Evolutionary conservation across 2,113 vertebrate genomes (phyloP).

Genomic region (Sturnira hondurensis): DNA sequence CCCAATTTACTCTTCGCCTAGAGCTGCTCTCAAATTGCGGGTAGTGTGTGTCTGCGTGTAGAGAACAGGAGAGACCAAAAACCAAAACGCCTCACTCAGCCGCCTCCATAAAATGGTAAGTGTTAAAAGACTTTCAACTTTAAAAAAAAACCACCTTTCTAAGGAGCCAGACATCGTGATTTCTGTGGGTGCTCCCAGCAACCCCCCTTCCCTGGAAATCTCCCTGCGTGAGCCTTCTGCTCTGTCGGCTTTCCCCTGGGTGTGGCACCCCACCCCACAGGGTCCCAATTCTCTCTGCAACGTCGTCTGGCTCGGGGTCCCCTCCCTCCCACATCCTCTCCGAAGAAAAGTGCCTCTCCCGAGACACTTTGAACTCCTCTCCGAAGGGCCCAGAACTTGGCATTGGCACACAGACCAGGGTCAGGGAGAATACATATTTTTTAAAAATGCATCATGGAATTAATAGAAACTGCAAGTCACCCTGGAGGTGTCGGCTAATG

Average conservation of each 20-base stretch:
- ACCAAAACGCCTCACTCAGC: constrained; percentile 13
- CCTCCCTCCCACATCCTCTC: constrained; percentile 24
- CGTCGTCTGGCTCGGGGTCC: background rate
- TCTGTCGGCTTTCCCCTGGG: constrained; percentile 14
- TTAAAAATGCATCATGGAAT: constrained; percentile 61
- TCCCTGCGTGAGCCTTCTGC: background rate
- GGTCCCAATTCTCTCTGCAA: background rate
- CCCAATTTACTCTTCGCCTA: constrained; percentile 65
- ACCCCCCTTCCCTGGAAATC: background rate
- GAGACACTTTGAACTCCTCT: constrained; percentile 21
- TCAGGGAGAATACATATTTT: background rate
- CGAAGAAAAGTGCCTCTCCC: no score
- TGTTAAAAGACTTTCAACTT: background rate
- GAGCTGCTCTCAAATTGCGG: constrained; percentile 47
- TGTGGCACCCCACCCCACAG: background rate
- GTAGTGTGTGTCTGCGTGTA: constrained; percentile 11
- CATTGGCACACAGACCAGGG: constrained; percentile 30
- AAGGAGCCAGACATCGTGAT: constrained; percentile 17
- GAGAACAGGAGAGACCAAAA: constrained; percentile 39
- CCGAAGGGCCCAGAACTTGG: constrained; percentile 34
- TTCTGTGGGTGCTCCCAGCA: constrained; percentile 46
- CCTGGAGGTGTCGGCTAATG: constrained; percentile 61
- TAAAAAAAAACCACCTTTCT: constrained; percentile 39
- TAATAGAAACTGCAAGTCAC: background rate
- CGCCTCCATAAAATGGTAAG: constrained; percentile 54